Conservation (phyloP, 2,797 vertebrate species). For the Dendrocincla fuliginosa region DNA sequence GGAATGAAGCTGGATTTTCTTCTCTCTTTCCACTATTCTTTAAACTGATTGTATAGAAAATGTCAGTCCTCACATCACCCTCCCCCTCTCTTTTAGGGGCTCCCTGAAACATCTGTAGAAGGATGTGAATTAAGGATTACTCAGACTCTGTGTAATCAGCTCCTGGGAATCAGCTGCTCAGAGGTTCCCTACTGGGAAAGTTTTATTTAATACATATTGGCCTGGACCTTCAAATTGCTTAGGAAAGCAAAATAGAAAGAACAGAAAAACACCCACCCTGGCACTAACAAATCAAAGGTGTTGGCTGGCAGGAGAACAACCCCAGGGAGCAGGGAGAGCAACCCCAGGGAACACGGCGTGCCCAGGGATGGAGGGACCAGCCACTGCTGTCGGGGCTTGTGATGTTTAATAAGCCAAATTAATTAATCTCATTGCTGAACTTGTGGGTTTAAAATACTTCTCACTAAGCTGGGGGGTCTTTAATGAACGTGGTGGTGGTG, state of each 20-base stretch:
- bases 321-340: not conserved
- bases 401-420: not conserved
- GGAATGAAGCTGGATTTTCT: not conserved
- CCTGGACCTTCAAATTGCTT: not conserved
- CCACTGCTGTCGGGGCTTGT: not conserved
- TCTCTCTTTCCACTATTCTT: not conserved
- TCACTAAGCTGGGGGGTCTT: not conserved
- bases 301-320: not conserved
- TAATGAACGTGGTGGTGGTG: not conserved
- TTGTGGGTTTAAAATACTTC: not conserved
- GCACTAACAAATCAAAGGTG: not conserved
- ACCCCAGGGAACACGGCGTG: not conserved
- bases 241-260: not conserved
- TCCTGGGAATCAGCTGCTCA: not conserved
- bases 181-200: not conserved
- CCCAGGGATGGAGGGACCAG: not conserved
- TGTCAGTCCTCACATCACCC: not conserved
- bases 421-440: not conserved
- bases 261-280: not conserved
- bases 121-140: not conserved
- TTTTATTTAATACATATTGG: not conserved
- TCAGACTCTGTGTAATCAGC: not conserved
- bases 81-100: not conserved
- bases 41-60: not conserved
- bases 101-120: not conserved